phyloP scores from a whole-genome alignment of 2,113 vertebrate genomes.

The Cisticola juncidis region DNA sequence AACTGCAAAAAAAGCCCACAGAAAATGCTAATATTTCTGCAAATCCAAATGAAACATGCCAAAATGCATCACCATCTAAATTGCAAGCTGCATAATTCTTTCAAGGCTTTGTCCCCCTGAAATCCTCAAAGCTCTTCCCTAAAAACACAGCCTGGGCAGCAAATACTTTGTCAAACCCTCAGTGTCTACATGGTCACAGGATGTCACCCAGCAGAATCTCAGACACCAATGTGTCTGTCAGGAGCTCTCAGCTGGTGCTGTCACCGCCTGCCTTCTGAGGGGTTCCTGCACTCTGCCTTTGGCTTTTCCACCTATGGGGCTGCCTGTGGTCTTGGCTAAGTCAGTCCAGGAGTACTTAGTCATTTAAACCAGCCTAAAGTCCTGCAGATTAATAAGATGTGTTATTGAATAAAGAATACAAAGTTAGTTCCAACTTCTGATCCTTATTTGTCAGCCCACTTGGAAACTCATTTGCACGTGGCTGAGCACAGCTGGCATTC shows the following conservation, averaged over 20 bases:
- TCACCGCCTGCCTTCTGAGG: neutral
- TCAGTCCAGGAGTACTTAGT: neutral
- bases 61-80: neutral
- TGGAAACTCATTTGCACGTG: accelerated
- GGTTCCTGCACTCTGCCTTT: neutral
- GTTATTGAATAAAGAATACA: neutral
- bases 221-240: neutral
- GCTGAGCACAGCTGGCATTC: neutral
- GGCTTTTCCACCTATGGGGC: neutral
- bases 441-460: neutral
- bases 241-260: neutral
- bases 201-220: neutral
- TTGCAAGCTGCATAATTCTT: neutral
- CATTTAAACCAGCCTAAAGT: neutral
- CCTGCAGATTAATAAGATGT: neutral
- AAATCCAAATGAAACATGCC: neutral
- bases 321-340: neutral
- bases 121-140: neutral
- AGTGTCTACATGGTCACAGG: neutral
- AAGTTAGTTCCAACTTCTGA: neutral
- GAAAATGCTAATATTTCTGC: neutral
- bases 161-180: neutral
- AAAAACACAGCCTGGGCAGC: neutral
- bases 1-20: neutral
- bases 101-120: neutral